Evolutionary conservation across 2,797 vertebrate species (phyloP).

Genomic region (Sciurus carolinensis): DNA sequence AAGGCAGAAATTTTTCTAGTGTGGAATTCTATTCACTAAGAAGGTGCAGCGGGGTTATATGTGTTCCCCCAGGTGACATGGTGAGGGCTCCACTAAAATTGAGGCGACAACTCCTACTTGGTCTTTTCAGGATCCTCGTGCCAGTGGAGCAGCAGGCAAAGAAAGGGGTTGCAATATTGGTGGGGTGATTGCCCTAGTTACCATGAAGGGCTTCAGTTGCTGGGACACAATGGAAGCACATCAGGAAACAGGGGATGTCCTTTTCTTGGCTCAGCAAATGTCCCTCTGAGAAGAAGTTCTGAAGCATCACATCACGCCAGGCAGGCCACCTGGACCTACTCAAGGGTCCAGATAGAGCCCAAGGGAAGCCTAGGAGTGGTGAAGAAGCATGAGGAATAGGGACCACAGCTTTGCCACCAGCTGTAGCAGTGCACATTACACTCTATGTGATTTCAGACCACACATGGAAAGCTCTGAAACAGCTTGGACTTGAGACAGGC

Average conservation of each 20-base stretch:
- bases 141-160: background rate
- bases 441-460: background rate
- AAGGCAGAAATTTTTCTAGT: background rate
- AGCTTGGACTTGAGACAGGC: too few species aligned
- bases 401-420: background rate
- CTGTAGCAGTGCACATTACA: rapidly evolving
- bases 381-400: background rate
- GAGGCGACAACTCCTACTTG: background rate
- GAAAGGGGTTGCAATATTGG: background rate
- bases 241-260: too few species aligned
- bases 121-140: background rate
- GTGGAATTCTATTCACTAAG: background rate
- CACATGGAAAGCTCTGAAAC: background rate
- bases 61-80: background rate
- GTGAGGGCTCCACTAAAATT: background rate
- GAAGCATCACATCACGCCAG: background rate
- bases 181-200: background rate
- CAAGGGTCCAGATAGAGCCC: background rate
- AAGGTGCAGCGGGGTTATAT: too few species aligned
- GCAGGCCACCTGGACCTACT: background rate
- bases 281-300: background rate
- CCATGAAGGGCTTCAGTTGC: background rate
- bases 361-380: background rate
- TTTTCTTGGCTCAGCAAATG: background rate
- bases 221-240: rapidly evolving